Evolutionary conservation across 1,140 invertebrate species (phyloP).

Genomic region (Helicoverpa armigera): DNA sequence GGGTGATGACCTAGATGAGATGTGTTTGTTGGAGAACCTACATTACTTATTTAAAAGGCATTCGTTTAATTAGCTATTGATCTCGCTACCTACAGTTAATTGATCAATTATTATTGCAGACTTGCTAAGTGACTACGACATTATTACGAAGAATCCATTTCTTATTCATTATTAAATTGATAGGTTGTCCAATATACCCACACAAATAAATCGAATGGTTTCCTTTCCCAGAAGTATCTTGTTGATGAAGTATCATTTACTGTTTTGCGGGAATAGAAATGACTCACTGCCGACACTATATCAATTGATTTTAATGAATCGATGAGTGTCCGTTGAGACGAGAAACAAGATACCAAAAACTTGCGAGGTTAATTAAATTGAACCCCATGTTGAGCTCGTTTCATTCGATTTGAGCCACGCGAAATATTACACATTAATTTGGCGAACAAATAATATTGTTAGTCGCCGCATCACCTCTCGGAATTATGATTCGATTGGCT

Average conservation of each 20-base stretch:
- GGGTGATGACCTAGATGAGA: no score
- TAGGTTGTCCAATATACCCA: background rate
- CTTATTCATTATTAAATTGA: slow-evolving; percentile 7
- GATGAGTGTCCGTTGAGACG: slow-evolving; percentile 41
- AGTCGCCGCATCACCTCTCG: slow-evolving; percentile 9
- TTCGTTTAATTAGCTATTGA: no score
- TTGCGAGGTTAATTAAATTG: slow-evolving; percentile 64
- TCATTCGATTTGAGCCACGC: slow-evolving; percentile 55
- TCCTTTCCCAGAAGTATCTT: slow-evolving; percentile 19
- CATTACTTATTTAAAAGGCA: no score
- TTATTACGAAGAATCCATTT: background rate
- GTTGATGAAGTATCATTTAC: slow-evolving; percentile 3
- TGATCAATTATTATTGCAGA: no score
- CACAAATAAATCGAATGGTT: background rate
- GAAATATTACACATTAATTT: slow-evolving; percentile 40
- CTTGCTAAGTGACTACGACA: background rate
- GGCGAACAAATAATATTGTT: slow-evolving; percentile 35
- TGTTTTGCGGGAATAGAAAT: slow-evolving; percentile 48
- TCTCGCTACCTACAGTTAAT: no score
- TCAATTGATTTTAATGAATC: slow-evolving; percentile 64
- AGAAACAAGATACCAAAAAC: slow-evolving; percentile 58
- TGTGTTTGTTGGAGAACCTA: no score
- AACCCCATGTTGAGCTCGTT: slow-evolving; percentile 49
- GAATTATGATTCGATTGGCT: slow-evolving; percentile 49
- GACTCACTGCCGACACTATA: slow-evolving; percentile 52